Evolutionary conservation across 2,888 invertebrate species (phyloP).

Genomic region (Mamestra brassicae): DNA sequence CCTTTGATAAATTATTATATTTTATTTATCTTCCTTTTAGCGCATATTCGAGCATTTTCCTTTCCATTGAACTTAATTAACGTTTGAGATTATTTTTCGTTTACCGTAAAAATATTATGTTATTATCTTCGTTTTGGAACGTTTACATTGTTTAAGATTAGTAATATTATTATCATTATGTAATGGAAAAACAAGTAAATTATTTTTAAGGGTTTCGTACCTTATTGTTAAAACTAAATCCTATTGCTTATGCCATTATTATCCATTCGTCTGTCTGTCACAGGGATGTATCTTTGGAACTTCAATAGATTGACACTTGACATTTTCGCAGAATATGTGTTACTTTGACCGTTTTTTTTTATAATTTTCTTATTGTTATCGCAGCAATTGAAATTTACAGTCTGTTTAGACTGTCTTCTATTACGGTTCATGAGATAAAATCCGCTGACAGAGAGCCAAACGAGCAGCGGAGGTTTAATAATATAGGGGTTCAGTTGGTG

Average conservation of each 20-base stretch:
- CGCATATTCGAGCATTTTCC: constrained; percentile 44
- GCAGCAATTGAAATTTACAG: too few relatives aligned
- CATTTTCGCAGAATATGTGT: not conserved
- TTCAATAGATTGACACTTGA: too few relatives aligned
- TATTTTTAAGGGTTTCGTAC: too few relatives aligned
- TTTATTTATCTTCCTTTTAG: constrained; percentile 51
- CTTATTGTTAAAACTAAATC: not conserved
- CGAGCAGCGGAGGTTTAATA: too few relatives aligned
- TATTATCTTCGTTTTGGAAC: constrained; percentile 5
- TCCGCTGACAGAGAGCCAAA: too few relatives aligned
- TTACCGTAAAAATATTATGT: constrained; percentile 32
- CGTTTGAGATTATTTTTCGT: constrained; percentile 31
- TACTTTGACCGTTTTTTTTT: not conserved
- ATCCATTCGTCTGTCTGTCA: not conserved
- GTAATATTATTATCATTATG: not conserved
- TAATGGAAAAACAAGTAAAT: not conserved
- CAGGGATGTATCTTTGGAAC: not conserved
- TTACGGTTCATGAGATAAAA: too few relatives aligned
- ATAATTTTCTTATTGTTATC: too few relatives aligned
- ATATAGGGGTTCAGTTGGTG: not conserved
- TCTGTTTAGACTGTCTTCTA: too few relatives aligned
- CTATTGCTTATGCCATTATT: not conserved
- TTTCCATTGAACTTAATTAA: constrained; percentile 59
- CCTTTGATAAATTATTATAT: constrained; percentile 46
- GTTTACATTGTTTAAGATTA: constrained; percentile 15